phyloP scores from a whole-genome alignment of 2,113 vertebrate species.

The Bos javanicus region DNA sequence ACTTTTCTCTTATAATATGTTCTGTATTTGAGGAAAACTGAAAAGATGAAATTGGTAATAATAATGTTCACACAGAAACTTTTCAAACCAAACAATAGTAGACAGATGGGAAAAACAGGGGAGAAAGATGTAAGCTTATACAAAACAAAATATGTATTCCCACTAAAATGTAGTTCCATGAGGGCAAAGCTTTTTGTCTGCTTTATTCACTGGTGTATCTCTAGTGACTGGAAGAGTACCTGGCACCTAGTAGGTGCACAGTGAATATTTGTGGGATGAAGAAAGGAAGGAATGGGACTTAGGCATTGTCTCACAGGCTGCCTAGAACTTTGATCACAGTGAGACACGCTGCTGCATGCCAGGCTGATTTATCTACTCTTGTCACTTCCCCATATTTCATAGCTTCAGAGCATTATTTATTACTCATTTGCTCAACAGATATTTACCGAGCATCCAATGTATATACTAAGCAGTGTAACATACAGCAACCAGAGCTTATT shows the following conservation, averaged over 20 bases:
- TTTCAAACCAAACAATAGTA: slow-evolving; percentile 1
- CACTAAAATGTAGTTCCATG: neutral
- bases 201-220: neutral
- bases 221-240: neutral
- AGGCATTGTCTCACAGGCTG: neutral
- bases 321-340: neutral
- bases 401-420: neutral
- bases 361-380: neutral
- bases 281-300: neutral
- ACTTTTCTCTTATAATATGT: neutral
- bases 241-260: neutral
- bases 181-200: neutral
- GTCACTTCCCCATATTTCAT: neutral
- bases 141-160: neutral
- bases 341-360: slow-evolving; percentile 12
- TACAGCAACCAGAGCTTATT: neutral
- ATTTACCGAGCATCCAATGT: neutral
- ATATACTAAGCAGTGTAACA: neutral
- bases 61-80: neutral
- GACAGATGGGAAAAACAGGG: neutral
- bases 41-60: neutral
- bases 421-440: neutral
- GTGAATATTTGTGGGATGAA: neutral
- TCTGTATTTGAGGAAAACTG: neutral
- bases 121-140: neutral